Evolutionary conservation across 2,113 vertebrate genomes (phyloP), one percentile per base, ranked within the genome.

Genomic region (Epinephelus cyanopodus): DNA sequence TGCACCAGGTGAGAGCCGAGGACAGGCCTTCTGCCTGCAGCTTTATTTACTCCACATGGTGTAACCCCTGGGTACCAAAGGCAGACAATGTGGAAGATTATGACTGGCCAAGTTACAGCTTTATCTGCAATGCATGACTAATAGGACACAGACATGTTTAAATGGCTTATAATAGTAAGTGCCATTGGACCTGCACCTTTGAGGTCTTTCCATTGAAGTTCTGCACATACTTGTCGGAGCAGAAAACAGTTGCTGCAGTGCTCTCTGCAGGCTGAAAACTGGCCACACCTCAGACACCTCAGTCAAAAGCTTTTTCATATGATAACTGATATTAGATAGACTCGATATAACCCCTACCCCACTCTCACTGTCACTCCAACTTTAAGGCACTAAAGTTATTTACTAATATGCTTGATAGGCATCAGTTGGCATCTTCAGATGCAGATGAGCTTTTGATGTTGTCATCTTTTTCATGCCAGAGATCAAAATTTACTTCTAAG

Each of bases 41-140:
- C 61, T 52, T 64, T 76, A 80, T 69, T 80, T 23, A 33, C 21
- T 42, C 58, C 56, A 60, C 74, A 57, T 82, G 62, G 33, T 60
- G 42, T 27, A 67, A 39, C 39, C 12, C 48, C n/a, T 15, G 10
- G 15, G 19, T 25, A 74, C 27, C 37, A 39, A 61, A 42, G 39
- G 50, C 25, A 48, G 73, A 77, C 62, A 63, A 88, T 70, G 14
- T 12, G 12, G 42, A 71, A 61, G 45, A 8, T n/a, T 23, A 53
- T 27, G 15, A 56, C 39, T 11, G 13, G 11, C 5, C n/a, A 33
- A n/a, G 54, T 27, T 29, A 10, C 33, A 48, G 50, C 29, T 50
- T 88, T 77, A 88, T 87, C 85, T 90, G 86, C 56, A 27, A 74
- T 65, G 63, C 54, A 60, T 90, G 88, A 81, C 37, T 66, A 17